Evolutionary conservation across 1,140 invertebrate genomes (phyloP).

Genomic region (Bathynomus jamesi): DNA sequence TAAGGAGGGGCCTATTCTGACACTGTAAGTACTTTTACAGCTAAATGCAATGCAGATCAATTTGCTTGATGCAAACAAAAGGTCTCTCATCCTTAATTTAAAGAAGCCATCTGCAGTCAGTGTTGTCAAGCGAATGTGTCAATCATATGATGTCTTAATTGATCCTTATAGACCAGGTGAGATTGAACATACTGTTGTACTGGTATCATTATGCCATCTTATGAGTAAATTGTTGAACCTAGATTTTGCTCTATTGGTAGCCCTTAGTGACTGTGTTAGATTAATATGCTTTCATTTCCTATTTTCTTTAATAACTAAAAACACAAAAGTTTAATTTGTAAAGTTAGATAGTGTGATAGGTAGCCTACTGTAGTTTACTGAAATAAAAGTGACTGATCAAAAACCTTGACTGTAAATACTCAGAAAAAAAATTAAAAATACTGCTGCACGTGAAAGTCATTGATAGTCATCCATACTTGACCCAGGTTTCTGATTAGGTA

Average conservation of each 20-base stretch:
- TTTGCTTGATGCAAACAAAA: conserved; percentile 66
- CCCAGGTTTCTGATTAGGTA: no score
- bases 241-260: neutral
- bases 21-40: no score
- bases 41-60: conserved; percentile 15
- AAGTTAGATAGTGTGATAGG: no score
- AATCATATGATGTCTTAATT: conserved; percentile 75
- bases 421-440: no score
- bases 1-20: no score
- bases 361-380: no score
- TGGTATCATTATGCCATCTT: no score
- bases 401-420: no score
- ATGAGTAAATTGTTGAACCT: no score
- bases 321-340: neutral
- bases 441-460: no score
- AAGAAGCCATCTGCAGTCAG: conserved; percentile 62
- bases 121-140: conserved; percentile 63
- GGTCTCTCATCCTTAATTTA: conserved; percentile 71
- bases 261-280: neutral
- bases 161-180: conserved; percentile 80
- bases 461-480: no score
- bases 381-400: no score
- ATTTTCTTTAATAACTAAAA: neutral
- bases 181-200: neutral
- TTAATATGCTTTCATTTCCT: neutral